Base-by-base conservation (phyloP, 1,140 invertebrate species). In the Aphidius gifuensis region DNA sequence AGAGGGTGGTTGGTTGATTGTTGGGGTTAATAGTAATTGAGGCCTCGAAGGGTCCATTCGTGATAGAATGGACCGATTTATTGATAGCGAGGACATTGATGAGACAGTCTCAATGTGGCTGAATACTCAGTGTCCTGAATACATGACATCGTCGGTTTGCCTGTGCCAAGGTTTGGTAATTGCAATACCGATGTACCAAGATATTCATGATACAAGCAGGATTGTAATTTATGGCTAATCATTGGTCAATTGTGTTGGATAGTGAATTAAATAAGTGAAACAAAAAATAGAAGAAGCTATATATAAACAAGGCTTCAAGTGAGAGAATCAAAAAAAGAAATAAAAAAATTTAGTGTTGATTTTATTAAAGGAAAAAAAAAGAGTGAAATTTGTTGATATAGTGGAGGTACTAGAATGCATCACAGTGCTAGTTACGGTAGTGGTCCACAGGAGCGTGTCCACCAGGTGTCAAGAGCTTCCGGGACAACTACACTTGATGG, bases 401-500 rank as follows among this genome's bases (percentile, higher is more conserved):
- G 16, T 4, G 5, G 42, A 56, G 49, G 43, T n/a, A 42, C 32
- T 9, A 66, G 53, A 43, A 77, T 77, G 75, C 74, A 77, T 68
- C 75, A 75, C 67, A 66, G 69, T 38, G 67, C 66, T 49, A 65
- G 69, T 43, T 78, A 77, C 68, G 76, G 71, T 6, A 69, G 65
- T 59, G 78, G 78, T 42, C 79, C 78, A 59, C 77, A 80, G 63
- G 79, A 81, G 67, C 72, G 79, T 51, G 76, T 80, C 58, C 79
- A 80, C 64, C 79, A 81, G 65, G 71, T 68, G 50, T 69, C 69
- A 11, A 59, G 69, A 68, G 48, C 53, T 23, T 8, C 60, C 9
- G 58, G 48, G 61, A 56, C 57, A 62, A 58, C 60, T 62, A 47
- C 69, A 63, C 65, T 73, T n/a, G 67, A 72, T 32, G 75, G 76